Base-by-base conservation (phyloP, 2,888 invertebrate genomes). In the Rapana venosa region DNA sequence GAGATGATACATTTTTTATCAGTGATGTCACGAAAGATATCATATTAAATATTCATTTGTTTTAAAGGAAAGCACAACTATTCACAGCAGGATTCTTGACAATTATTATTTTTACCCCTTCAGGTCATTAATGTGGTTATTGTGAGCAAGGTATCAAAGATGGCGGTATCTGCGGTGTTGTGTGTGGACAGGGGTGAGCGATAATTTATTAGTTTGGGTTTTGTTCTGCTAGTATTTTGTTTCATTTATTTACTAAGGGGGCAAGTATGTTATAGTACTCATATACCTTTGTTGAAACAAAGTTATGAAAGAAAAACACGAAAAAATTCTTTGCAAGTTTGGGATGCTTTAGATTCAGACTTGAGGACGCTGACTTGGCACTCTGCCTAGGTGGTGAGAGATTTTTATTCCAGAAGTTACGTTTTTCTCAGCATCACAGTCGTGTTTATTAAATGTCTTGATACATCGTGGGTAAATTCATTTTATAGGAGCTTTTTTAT, bases 91-190 rank as follows among this genome's bases (percentile, higher is more conserved):
- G 26, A 74, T 61, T 17, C 26, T 4, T 35, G n/a, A 58, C n/a
- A 56, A 89, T 47, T 87, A 79, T 70, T 77, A 77, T 61, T 36
- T 36, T 74, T 36, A 2, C 47, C 26, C 22, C 74, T 74, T n/a
- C 30, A 74, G 74, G 74, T 74, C 74, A 74, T n/a, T 83, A 83
- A 36, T 83, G 81, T 81, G 83, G 36, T 81, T 88, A 88, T 58
- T 32, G 58, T 74, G 89, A 89, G 81, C 79, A 85, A 89, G 90
- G 91, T 91, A 90, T 91, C 91, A 92, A 94, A 93, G 93, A 95
- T 95, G 95, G 95, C 95, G 95, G 95, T 94, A 93, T 94, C 94
- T 94, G 94, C 95, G 94, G 95, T 94, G 93, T 94, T 94, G 94
- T 95, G 95, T 94, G 90, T 90, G 92, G 92, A 93, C 92, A 93